Base-by-base conservation (phyloP, 2,888 invertebrate species). In the Scaeva pyrastri region DNA sequence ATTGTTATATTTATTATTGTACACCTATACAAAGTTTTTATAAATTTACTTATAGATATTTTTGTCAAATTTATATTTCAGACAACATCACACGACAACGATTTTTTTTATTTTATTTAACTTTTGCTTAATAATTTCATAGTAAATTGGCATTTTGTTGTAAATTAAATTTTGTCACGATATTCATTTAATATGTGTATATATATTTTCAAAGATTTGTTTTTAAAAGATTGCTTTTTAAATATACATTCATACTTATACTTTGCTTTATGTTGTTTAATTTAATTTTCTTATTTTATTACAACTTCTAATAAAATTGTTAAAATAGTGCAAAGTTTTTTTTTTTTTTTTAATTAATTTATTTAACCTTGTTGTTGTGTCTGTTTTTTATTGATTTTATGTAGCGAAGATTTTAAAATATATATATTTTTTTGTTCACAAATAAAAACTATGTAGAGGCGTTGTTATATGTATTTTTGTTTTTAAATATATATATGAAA, bases 131-230 rank as follows among this genome's bases (percentile, higher is more conserved):
- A 23, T 80, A 21, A 23, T 83, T 62, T 66, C 62, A 72, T 76
- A 85, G 80, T 85, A 85, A 81, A 85, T 85, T 85, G 85, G 85
- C 85, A 85, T 85, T 85, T 85, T 80, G 66, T 81, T 76, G 76
- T 85, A 81, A 85, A 85, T 56, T 73, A 76, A 85, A 50, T 81
- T 76, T 85, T 81, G 45, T 81, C 62, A 85, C 76, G 45, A 76
- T 60, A 84, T 66, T 36, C 8, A 56, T 43, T 41, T 16, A 16
- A 39, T 7, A 5, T 19, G 48, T 50, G 52, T 52, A 21, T 60
- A 39, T 39, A 19, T 45, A 36, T 74, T 62, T 62, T 58, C 41
- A 41, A 62, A 43, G 4, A 68, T 52, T 73, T 31, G 31, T 73
- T 55, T 0, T 56, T 80, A 39, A 80, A 85, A 80, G 70, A 76